Evolutionary conservation across 2,113 vertebrate genomes (phyloP).

Genomic region (Brienomyrus longianalis): DNA sequence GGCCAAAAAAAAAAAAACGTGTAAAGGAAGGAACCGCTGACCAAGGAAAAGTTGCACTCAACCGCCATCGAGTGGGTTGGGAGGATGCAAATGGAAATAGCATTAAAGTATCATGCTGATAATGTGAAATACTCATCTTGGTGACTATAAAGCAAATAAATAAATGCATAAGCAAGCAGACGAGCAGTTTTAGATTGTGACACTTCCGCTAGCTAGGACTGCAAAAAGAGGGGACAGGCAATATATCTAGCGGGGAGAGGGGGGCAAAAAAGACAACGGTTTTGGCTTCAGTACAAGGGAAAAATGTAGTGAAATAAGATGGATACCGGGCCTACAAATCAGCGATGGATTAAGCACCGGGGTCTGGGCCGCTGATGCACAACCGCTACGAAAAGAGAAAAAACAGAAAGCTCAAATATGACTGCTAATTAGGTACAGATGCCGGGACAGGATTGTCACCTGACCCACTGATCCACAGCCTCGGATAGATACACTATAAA

Average conservation of each 20-base stretch:
- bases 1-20: background rate
- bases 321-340: background rate
- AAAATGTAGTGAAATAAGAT: background rate
- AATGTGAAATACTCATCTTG: background rate
- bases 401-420: background rate
- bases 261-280: background rate
- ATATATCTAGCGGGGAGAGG: background rate
- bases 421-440: background rate
- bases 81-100: background rate
- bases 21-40: background rate
- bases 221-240: background rate
- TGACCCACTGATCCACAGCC: background rate
- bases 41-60: background rate
- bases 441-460: background rate
- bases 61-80: background rate
- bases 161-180: slow-evolving; percentile 19
- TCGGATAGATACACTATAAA: background rate
- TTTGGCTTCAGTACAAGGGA: background rate
- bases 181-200: background rate
- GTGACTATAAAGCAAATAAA: slow-evolving; percentile 8
- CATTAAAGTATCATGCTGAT: background rate
- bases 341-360: background rate
- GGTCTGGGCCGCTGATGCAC: background rate
- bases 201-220: background rate
- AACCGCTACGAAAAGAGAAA: background rate